Evolutionary conservation across 1,140 invertebrate genomes (phyloP), one percentile per base, ranked within the genome.

Genomic region (Paraescarpia echinospica): DNA sequence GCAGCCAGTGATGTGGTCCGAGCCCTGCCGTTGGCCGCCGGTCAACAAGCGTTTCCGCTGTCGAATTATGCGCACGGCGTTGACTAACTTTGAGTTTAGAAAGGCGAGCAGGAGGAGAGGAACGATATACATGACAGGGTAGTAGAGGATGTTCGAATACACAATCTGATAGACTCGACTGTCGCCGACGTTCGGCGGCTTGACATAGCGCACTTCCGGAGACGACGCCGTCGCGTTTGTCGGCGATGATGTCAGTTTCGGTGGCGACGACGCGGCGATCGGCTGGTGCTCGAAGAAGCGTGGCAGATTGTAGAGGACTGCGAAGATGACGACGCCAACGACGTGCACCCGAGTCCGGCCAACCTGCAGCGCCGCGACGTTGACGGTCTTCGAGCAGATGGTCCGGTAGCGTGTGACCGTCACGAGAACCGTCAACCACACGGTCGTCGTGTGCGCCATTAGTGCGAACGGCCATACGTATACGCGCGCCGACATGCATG

Each of bases 361-460:
- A 4, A 92, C 31, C 33, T 90, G 59, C 2, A 31, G 51, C n/a
- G 41, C 31, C 12, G 33, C 33, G 89, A 51, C 91, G n/a, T 91
- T 35, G 22, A 59, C 92, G 4, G 92, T 90, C 6, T 91, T 51
- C 41, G 41, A 35, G 59, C 91, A 92, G 51, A 92, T 77, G 92
- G 93, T 90, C 31, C 35, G 35, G 92, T 90, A 93, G 41, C 93
- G 88, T 34, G 92, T 92, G 35, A 92, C 34, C 1, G 93, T 93
- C 35, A 93, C 92, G 12, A 93, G 92, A 9, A 93, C 93, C 18
- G 93, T 93, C 35, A 92, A 41, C 93, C 93, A 93, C 35, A 93
- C 89, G 59, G 92, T 93, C 33, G 59, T 35, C 31, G 93, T 93
- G 91, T 93, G 93, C 91, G 92, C 59, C 14, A 92, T 93, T 1